These are phyloP conservation scores for Cyphomyrus discorhynchus DNA, from an alignment of 2,113 vertebrate species.

Conservation along the genomic window DNA sequence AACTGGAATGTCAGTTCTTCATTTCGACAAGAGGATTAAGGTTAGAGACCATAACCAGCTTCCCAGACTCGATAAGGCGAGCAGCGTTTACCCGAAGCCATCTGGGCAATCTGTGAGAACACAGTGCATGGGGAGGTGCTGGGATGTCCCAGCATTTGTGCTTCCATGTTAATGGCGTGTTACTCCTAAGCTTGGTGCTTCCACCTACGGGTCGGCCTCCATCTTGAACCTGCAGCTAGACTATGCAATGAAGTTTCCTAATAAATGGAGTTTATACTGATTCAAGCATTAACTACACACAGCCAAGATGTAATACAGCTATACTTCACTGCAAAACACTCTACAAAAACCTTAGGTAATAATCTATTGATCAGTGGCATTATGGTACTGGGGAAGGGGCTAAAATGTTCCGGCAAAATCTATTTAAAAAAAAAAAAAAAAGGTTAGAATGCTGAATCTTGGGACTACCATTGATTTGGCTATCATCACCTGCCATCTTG, in stretches of 20 bases:
- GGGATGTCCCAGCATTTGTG: background rate
- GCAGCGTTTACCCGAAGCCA: background rate
- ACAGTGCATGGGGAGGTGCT: background rate
- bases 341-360: background rate
- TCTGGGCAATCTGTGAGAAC: background rate
- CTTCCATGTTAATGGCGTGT: background rate
- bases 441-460: background rate
- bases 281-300: background rate
- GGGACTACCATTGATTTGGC: constrained; percentile 18
- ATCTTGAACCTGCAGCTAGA: background rate
- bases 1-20: background rate
- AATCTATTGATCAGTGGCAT: constrained; percentile 14
- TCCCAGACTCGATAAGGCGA: background rate
- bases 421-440: background rate
- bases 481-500: constrained; percentile 14
- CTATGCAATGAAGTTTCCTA: background rate
- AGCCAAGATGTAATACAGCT: background rate
- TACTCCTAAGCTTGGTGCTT: background rate
- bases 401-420: constrained; percentile 7
- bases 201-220: background rate
- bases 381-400: constrained; percentile 5
- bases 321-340: background rate
- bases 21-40: background rate
- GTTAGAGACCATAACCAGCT: background rate
- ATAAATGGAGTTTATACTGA: background rate